These are phyloP conservation scores for Craniophora ligustri DNA, from an alignment of 2,888 invertebrate genomes.

Conservation along the genomic window DNA sequence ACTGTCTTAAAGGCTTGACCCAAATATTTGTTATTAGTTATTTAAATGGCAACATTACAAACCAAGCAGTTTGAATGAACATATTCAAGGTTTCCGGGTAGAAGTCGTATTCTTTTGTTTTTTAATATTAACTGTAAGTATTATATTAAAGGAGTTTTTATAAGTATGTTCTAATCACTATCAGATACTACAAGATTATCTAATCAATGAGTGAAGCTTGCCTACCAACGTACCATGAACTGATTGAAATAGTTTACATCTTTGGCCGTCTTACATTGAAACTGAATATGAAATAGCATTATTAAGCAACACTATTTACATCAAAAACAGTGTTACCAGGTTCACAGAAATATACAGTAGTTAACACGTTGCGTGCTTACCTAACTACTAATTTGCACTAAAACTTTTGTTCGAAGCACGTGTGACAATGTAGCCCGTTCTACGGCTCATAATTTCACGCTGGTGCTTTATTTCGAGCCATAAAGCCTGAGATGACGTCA, in stretches of 20 bases:
- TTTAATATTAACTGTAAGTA: too few relatives aligned
- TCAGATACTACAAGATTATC: too few relatives aligned
- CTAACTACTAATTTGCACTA: constrained; percentile 39
- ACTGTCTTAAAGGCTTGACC: constrained; percentile 48
- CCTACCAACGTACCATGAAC: too few relatives aligned
- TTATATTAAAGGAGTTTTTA: too few relatives aligned
- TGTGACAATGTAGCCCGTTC: constrained; percentile 55
- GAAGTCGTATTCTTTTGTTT: not conserved
- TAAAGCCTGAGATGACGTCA: constrained; percentile 59
- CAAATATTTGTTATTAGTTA: constrained; percentile 42
- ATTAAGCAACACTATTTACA: not conserved
- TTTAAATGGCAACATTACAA: constrained; percentile 37
- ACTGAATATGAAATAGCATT: too few relatives aligned
- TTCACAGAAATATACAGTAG: constrained; percentile 19
- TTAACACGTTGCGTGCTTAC: constrained; percentile 36
- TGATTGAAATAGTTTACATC: too few relatives aligned
- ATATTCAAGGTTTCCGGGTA: constrained; percentile 34
- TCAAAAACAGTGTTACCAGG: constrained; percentile 18
- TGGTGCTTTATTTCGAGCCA: constrained; percentile 58
- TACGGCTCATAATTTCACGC: constrained; percentile 57
- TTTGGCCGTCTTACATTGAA: too few relatives aligned
- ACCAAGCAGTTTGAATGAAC: constrained; percentile 4
- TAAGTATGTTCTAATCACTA: too few relatives aligned
- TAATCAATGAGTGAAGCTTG: too few relatives aligned
- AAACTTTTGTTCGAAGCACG: constrained; percentile 43